These are phyloP conservation scores for Caenorhabditis imperialis DNA, from an alignment of 2,888 invertebrate genomes.

Conservation along the genomic window DNA sequence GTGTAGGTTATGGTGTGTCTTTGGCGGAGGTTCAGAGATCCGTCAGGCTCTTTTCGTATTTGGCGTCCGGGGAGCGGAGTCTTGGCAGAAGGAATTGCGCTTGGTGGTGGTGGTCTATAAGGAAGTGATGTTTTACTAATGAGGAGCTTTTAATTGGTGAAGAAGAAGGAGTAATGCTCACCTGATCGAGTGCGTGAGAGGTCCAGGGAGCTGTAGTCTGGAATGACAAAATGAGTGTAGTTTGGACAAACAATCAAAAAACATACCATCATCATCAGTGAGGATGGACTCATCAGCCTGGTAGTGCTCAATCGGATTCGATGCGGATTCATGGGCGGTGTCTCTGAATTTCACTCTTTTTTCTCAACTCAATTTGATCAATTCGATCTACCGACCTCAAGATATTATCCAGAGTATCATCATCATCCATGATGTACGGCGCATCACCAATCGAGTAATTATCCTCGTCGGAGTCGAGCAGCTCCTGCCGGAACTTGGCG, in stretches of 20 bases:
- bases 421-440: slow-evolving; percentile 39
- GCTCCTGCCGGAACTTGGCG: slow-evolving; percentile 45
- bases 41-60: slow-evolving; percentile 24
- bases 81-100: neutral
- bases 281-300: slow-evolving; percentile 41
- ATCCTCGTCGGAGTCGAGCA: slow-evolving; percentile 49
- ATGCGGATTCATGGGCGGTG: slow-evolving; percentile 19
- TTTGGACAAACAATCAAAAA: slow-evolving; percentile 30
- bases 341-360: slow-evolving; percentile 8
- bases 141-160: too few species aligned
- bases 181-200: slow-evolving; percentile 3
- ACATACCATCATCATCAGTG: slow-evolving; percentile 33
- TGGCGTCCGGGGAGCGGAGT: slow-evolving; percentile 8
- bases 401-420: slow-evolving; percentile 38
- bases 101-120: neutral
- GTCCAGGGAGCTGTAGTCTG: slow-evolving; percentile 33
- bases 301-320: slow-evolving; percentile 40
- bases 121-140: too few species aligned
- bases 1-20: too few species aligned
- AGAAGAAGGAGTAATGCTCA: too few species aligned
- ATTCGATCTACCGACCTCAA: slow-evolving; percentile 18
- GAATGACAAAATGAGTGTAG: slow-evolving; percentile 25
- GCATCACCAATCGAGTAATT: slow-evolving; percentile 23
- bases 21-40: slow-evolving; percentile 26
- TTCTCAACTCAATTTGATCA: neutral